Percentiles rank a stretch among this genome's conserved stretches.
These are phyloP conservation scores for Noctilio leporinus DNA, from an alignment of 2,113 vertebrate species.

Conservation along the genomic window DNA sequence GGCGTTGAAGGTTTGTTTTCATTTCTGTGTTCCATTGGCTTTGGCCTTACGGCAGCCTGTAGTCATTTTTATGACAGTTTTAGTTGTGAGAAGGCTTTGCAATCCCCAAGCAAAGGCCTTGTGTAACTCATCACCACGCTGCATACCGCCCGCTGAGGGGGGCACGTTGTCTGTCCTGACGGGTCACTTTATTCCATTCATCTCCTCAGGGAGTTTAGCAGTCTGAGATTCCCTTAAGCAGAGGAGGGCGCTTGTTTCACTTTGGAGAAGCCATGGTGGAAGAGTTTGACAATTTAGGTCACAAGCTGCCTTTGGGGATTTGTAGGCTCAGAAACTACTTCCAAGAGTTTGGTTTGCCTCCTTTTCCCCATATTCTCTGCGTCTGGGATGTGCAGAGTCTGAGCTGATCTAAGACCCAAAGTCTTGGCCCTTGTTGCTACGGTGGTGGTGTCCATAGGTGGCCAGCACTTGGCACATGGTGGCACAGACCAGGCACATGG, in stretches of 20 bases:
- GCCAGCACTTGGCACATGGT: not conserved
- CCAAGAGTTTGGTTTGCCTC: not conserved
- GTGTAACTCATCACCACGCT: not conserved
- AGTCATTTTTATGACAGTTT: conserved; percentile 3
- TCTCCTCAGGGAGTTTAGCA: not conserved
- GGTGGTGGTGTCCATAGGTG: not conserved
- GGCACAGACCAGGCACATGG: not conserved
- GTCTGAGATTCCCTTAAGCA: not conserved
- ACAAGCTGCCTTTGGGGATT: not conserved
- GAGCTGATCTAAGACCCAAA: not conserved
- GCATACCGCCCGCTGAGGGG: not conserved
- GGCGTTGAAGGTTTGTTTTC: not conserved
- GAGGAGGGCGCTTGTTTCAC: not conserved
- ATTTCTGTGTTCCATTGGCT: not conserved
- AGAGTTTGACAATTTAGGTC: not conserved
- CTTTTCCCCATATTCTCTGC: not conserved
- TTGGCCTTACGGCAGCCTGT: not conserved
- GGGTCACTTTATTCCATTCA: not conserved
- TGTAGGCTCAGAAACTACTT: not conserved
- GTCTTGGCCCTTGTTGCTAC: not conserved
- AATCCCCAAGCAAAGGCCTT: not conserved
- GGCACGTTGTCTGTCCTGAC: not conserved
- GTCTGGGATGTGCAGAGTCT: not conserved
- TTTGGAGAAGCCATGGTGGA: not conserved
- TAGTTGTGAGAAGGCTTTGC: not conserved